Conservation (phyloP, 2,797 vertebrate species). For the Champsocephalus gunnari region DNA sequence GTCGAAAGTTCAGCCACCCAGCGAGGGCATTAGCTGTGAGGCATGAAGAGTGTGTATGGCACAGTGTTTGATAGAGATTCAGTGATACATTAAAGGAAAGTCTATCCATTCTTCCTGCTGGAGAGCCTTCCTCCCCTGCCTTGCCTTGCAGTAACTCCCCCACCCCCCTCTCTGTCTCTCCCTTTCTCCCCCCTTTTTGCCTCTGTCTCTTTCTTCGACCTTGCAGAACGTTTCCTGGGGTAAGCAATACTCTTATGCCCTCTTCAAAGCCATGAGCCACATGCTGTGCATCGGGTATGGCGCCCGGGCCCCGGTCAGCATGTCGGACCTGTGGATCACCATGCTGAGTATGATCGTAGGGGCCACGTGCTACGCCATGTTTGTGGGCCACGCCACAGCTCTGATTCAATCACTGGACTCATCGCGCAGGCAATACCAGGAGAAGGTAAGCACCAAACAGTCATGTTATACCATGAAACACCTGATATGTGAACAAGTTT, state of each 20-base stretch:
- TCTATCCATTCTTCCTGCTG: slow-evolving; percentile 51
- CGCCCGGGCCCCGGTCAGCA: slow-evolving; percentile 95
- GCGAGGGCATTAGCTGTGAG: slow-evolving; percentile 57
- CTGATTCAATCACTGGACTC: slow-evolving; percentile 98
- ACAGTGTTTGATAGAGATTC: slow-evolving; percentile 59
- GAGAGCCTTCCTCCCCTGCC: slow-evolving; percentile 47
- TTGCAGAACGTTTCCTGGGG: slow-evolving; percentile 97
- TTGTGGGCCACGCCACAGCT: slow-evolving; percentile 96
- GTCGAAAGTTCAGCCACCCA: slow-evolving; percentile 56
- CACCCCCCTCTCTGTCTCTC: slow-evolving; percentile 39
- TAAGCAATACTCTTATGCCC: slow-evolving; percentile 97
- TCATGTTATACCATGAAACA: background rate
- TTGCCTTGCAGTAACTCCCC: slow-evolving; percentile 74
- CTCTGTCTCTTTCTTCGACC: slow-evolving; percentile 44
- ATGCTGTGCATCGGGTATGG: slow-evolving; percentile 99
- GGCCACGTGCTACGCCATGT: slow-evolving; percentile 98
- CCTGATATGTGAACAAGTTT: slow-evolving; percentile 1
- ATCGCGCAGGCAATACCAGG: slow-evolving; percentile 95
- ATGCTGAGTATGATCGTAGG: slow-evolving; percentile 99
- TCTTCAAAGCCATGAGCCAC: slow-evolving; percentile 99
- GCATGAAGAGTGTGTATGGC: slow-evolving; percentile 63
- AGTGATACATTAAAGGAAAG: slow-evolving; percentile 73
- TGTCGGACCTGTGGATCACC: slow-evolving; percentile 99
- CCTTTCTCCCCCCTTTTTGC: background rate
- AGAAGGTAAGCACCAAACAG: slow-evolving; percentile 89